Conservation (phyloP, 1,140 invertebrate species). For the Musca vetustissima region DNA sequence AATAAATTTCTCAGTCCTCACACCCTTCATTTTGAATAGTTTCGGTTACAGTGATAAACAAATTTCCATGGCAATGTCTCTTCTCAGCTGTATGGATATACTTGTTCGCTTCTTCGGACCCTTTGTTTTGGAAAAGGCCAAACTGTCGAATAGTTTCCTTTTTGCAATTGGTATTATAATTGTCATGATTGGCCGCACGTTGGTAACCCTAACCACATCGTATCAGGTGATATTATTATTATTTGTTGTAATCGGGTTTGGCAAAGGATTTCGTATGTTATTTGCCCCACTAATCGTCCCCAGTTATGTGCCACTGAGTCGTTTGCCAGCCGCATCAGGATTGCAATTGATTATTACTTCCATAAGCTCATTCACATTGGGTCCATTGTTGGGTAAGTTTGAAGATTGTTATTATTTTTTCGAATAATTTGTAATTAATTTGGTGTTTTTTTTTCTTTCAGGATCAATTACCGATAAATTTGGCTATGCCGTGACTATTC, state of each 20-base stretch:
- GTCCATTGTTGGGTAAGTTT: conserved; percentile 64
- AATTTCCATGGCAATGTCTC: conserved; percentile 64
- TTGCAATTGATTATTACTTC: conserved; percentile 68
- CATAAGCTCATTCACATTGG: conserved; percentile 61
- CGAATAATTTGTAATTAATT: background rate
- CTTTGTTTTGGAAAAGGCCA: conserved; percentile 63
- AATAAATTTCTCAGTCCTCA: conserved; percentile 69
- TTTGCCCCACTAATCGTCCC: conserved; percentile 70
- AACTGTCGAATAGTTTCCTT: conserved; percentile 65
- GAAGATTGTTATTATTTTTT: background rate
- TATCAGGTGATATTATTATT: conserved; percentile 37
- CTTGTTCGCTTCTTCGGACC: conserved; percentile 64
- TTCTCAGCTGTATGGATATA: conserved; percentile 63
- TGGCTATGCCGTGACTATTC: conserved; percentile 43
- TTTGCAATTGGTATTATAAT: conserved; percentile 66
- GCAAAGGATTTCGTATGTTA: conserved; percentile 69
- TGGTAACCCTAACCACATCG: conserved; percentile 40
- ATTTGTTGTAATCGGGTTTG: conserved; percentile 61
- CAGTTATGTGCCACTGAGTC: conserved; percentile 65
- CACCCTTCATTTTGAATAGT: conserved; percentile 67
- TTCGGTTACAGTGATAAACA: conserved; percentile 60
- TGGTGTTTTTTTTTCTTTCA: conserved; percentile 19
- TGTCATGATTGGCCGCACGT: conserved; percentile 62
- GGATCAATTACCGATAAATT: conserved; percentile 39
- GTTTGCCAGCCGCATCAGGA: conserved; percentile 64